Evolutionary conservation across 2,113 vertebrate genomes (phyloP), one percentile per base, ranked within the genome.

Genomic region (Rattus norvegicus): DNA sequence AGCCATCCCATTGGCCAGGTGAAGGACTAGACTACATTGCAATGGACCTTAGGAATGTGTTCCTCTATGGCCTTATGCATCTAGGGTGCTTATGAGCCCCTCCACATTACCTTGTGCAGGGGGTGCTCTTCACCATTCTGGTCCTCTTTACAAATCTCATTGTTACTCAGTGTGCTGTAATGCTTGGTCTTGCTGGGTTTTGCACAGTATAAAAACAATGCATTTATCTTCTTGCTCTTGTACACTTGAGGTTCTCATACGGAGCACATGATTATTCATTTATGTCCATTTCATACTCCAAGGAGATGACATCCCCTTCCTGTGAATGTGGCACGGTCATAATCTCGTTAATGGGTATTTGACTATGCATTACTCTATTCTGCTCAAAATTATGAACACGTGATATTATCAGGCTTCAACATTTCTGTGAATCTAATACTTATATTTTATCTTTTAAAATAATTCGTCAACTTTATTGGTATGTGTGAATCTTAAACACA

Each of bases 371-470:
- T 59, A 83, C 17, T 59, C 2, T 47, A 26, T 11, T 84, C 43
- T 17, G n/a, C 39, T 81, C 30, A 83, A 59, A 54, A 43, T 56
- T 56, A 36, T 87, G 63, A 93, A 20, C 11, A 80, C 11, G 36
- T 49, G 1, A 56, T 72, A 52, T 65, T 52, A 26, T 52, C 47
- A 85, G 54, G 24, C 81, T 83, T 94, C 69, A 81, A 14, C 69
- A 91, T 72, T 88, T 90, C 92, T 95, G 43, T 6, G 39, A 72
- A 65, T 75, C 17, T 87, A 72, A 54, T 52, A 8, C 92, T n/a
- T 63, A 72, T 80, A 75, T 70, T 56, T 79, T 87, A 95, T 84
- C 2, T 56, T 96, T 90, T 70, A 47, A 61, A 81, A 49, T 65
- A 24, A 47, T 47, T 22, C 83, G 33, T 73, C 19, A 76, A 26